phyloP scores from a whole-genome alignment of 2,113 vertebrate species.

The Rallus limicola region DNA sequence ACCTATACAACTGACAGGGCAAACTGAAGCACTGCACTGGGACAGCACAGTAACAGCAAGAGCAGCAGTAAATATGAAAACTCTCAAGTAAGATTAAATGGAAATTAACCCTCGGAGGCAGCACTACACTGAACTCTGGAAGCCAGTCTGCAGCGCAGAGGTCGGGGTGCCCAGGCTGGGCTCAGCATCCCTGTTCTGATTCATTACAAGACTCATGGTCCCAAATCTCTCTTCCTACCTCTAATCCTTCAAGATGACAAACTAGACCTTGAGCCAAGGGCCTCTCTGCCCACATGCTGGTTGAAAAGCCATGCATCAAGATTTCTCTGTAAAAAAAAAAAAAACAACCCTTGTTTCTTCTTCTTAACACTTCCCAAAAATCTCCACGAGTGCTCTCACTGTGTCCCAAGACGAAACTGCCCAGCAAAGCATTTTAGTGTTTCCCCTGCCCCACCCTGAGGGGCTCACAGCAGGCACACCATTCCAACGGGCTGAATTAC shows the following conservation, averaged over 20 bases:
- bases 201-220: neutral
- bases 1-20: neutral
- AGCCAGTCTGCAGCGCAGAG: neutral
- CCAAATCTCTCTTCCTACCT: neutral
- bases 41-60: neutral
- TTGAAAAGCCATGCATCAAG: neutral
- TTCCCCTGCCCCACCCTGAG: neutral
- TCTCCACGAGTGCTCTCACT: neutral
- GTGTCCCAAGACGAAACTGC: neutral
- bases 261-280: neutral
- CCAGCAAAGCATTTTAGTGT: neutral
- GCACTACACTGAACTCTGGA: neutral
- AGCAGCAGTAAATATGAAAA: neutral
- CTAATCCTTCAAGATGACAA: neutral
- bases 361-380: neutral
- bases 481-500: neutral
- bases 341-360: neutral
- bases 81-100: neutral
- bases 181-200: neutral
- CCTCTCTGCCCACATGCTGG: neutral
- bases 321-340: neutral
- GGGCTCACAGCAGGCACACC: fast-evolving
- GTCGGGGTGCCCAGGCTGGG: neutral
- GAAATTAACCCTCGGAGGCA: neutral
- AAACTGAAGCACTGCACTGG: neutral